Conservation (phyloP, 2,113 vertebrate species). For the Eclectus roratus region DNA sequence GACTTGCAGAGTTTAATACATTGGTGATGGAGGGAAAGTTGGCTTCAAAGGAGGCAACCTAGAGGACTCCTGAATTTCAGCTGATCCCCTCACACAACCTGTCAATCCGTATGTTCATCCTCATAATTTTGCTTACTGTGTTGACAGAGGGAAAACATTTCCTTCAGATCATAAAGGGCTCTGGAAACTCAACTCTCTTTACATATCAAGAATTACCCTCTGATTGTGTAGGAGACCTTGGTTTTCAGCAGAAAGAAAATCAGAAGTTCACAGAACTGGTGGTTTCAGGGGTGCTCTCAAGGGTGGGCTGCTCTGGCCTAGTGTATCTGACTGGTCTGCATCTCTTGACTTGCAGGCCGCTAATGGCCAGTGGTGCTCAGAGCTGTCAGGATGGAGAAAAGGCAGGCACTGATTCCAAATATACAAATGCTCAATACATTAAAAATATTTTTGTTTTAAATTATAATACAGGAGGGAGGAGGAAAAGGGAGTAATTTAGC, state of each 20-base stretch:
- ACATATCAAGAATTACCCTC: neutral
- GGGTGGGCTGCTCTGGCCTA: neutral
- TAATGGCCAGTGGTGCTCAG: neutral
- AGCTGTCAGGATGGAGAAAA: neutral
- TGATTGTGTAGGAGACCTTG: neutral
- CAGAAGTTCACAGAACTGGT: neutral
- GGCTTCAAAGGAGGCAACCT: neutral
- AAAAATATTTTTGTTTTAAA: neutral
- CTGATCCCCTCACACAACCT: neutral
- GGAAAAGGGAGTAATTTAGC: neutral
- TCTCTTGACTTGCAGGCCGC: neutral
- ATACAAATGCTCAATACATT: neutral
- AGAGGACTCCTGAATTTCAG: neutral
- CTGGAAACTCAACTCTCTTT: neutral
- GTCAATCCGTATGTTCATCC: accelerated
- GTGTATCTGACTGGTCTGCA: neutral
- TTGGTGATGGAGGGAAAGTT: neutral
- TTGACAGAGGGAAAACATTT: neutral
- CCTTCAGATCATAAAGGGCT: neutral
- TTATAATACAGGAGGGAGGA: neutral
- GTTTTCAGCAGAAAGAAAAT: neutral
- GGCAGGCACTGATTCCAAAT: neutral
- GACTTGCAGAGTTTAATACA: neutral
- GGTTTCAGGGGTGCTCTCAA: neutral
- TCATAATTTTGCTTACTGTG: neutral